phyloP scores from a whole-genome alignment of 2,113 vertebrate genomes.

The Vimba vimba region DNA sequence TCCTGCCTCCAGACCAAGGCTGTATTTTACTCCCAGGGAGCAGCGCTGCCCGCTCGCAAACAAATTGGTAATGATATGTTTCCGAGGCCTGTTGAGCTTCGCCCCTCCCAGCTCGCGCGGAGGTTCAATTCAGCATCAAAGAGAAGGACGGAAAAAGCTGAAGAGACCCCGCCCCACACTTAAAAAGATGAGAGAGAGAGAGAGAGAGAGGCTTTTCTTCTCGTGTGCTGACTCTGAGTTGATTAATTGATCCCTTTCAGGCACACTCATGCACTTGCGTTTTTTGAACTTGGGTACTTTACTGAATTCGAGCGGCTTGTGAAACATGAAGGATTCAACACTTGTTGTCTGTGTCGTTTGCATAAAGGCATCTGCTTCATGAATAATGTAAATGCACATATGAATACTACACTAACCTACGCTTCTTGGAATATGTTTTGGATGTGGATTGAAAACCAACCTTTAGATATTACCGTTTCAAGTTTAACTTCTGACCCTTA shows the following conservation, averaged over 20 bases:
- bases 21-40: constrained; percentile 70
- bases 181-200: constrained; percentile 24
- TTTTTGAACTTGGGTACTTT: background rate
- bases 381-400: background rate
- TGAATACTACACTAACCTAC: background rate
- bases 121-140: constrained; percentile 65
- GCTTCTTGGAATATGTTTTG: background rate
- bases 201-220: background rate
- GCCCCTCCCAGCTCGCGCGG: constrained; percentile 53
- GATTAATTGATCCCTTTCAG: constrained; percentile 15
- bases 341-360: background rate
- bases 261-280: background rate
- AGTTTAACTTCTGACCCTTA: background rate
- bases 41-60: constrained; percentile 52
- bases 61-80: constrained; percentile 74
- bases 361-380: background rate
- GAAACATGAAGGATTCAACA: background rate
- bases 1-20: constrained; percentile 67
- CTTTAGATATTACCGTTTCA: too few relatives aligned
- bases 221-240: background rate
- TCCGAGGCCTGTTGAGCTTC: constrained; percentile 57
- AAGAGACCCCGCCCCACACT: constrained; percentile 1
- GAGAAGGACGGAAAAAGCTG: constrained; percentile 51
- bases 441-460: background rate
- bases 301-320: background rate